Evolutionary conservation across 2,797 vertebrate species (phyloP).

Genomic region (Carduelis carduelis): DNA sequence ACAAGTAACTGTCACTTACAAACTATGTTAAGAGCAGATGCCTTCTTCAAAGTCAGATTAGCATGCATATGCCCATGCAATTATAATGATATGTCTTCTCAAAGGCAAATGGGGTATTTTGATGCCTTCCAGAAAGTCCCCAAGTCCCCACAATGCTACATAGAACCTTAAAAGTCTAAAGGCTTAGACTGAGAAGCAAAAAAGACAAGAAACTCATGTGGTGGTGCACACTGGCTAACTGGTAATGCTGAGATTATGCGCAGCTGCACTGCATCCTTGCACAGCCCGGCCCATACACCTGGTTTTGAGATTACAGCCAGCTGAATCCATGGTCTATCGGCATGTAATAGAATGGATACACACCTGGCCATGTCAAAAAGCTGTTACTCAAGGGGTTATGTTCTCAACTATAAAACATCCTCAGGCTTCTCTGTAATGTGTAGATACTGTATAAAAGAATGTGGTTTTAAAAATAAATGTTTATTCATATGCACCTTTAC

Average conservation of each 20-base stretch:
- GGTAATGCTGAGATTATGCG: background rate
- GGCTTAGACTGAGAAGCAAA: background rate
- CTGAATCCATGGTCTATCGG: background rate
- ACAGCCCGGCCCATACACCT: background rate
- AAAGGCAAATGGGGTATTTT: background rate
- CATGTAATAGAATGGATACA: accelerated
- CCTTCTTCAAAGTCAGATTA: background rate
- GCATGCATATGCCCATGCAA: background rate
- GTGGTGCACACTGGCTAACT: background rate
- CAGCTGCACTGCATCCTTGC: background rate
- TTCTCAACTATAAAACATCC: background rate
- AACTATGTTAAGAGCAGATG: background rate
- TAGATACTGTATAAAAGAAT: background rate
- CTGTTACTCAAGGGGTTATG: background rate
- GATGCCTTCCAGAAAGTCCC: background rate
- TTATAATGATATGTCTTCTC: background rate
- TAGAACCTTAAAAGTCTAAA: background rate
- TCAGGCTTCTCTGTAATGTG: background rate
- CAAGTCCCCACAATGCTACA: background rate
- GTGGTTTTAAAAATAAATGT: background rate
- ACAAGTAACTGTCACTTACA: background rate
- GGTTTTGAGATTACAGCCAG: background rate
- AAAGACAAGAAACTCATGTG: background rate
- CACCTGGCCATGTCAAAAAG: background rate
- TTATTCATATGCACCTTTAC: background rate